A percentile compares a stretch with the other conserved stretches of the same genome.
Conservation (phyloP, 2,113 vertebrate species). For the Ageneiosus marmoratus region DNA sequence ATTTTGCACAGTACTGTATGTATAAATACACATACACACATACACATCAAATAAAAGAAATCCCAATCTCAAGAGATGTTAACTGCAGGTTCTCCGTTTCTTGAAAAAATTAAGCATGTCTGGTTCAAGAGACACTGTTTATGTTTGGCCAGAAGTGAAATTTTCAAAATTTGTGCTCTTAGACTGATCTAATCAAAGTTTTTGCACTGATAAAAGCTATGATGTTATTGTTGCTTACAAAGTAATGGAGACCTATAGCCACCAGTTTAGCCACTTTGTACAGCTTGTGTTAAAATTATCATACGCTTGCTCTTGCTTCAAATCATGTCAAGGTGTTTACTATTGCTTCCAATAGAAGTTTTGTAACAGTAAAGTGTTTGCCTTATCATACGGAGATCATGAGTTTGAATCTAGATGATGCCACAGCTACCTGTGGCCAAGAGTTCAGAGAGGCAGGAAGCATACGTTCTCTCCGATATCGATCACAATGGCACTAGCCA, state of each 20-base stretch:
- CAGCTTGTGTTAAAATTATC: not conserved
- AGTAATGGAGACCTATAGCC: not conserved
- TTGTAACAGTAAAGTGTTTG: too few species aligned
- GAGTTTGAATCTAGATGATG: too few species aligned
- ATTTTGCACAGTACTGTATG: too few species aligned
- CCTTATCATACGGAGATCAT: too few species aligned
- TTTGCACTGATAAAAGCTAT: not conserved
- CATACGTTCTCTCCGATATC: too few species aligned
- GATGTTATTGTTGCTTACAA: not conserved
- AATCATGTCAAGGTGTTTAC: not conserved
- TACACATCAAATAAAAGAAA: not conserved
- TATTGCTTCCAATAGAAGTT: too few species aligned
- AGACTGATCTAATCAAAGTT: not conserved
- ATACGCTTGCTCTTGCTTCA: not conserved
- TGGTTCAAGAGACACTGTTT: conserved; percentile 6
- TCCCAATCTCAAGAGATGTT: conserved; percentile 14
- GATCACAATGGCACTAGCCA: too few species aligned
- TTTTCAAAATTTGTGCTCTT: not conserved
- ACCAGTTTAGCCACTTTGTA: not conserved
- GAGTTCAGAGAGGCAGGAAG: too few species aligned
- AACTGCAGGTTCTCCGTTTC: conserved; percentile 24
- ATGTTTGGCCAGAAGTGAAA: conserved; percentile 14
- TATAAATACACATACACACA: not conserved
- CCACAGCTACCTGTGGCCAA: too few species aligned
- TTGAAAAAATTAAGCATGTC: not conserved